Evolutionary conservation across 2,888 invertebrate genomes (phyloP), one percentile per base, ranked within the genome.

Genomic region (Allygus modestus): DNA sequence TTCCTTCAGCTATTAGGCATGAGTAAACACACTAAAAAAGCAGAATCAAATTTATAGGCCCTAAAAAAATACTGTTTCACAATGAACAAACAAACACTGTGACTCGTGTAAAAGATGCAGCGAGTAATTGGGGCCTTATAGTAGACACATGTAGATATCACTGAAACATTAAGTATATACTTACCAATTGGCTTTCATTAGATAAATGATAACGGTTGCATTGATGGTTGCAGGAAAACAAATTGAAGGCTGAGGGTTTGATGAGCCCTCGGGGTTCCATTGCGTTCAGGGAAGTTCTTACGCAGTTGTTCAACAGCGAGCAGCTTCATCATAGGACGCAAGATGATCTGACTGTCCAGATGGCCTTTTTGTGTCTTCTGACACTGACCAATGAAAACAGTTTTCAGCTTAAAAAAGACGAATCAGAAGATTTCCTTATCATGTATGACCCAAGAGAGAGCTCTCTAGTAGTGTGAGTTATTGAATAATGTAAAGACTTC

Each of bases 291-390:
- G 77, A 77, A 2, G 77, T 77, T 23, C 20, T 46, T 1, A n/a
- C 23, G 1, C 20, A 77, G 15, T 28, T 77, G 26, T 77, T 23
- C 51, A 51, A 26, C 31, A n/a, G 41, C n/a, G 28, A 46, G 0
- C 17, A n/a, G n/a, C 31, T 77, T 1, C 77, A 77, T 28, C 26
- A 28, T 12, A 1, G 77, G 11, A 77, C 77, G 0, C 1, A 23
- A 51, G 46, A 77, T 20, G 77, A 77, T 28, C 77, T 77, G n/a
- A 77, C 46, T 26, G 11, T 51, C 0, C 41, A 37, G 11, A 77
- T 77, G 77, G 77, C 77, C 0, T 77, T 77, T 28, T 17, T 46
- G 17, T 43, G 26, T n/a, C 46, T 77, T 12, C 77, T 77, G 0
- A 77, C 26, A 20, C 51, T 77, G 1, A 46, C 51, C 4, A 77